Conservation (phyloP, 1,140 invertebrate genomes). For the Muscidifurax raptorellus region DNA sequence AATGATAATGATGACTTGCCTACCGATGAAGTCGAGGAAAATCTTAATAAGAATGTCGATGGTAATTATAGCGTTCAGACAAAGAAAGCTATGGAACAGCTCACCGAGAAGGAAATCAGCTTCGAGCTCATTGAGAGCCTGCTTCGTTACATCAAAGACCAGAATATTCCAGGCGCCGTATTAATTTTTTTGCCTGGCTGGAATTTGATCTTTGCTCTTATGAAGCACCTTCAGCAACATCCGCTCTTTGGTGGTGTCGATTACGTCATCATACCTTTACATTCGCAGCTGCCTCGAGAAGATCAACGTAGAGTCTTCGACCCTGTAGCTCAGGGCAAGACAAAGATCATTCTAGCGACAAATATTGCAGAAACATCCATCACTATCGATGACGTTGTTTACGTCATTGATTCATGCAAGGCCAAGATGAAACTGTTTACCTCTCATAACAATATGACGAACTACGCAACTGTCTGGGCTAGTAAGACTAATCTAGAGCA, state of each 20-base stretch:
- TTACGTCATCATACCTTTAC: slow-evolving; percentile 88
- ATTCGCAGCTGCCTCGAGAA: slow-evolving; percentile 92
- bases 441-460: slow-evolving; percentile 96
- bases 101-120: slow-evolving; percentile 93
- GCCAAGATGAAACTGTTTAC: slow-evolving; percentile 97
- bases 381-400: slow-evolving; percentile 97
- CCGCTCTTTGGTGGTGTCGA: slow-evolving; percentile 83
- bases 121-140: slow-evolving; percentile 94
- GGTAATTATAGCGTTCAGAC: slow-evolving; percentile 77
- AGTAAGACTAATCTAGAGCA: slow-evolving; percentile 94
- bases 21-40: slow-evolving; percentile 82
- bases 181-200: slow-evolving; percentile 95
- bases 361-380: slow-evolving; percentile 97
- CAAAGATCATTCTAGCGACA: slow-evolving; percentile 92
- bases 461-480: slow-evolving; percentile 95
- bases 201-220: slow-evolving; percentile 94
- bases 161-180: slow-evolving; percentile 88
- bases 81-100: slow-evolving; percentile 81
- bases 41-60: slow-evolving; percentile 82
- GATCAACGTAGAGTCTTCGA: slow-evolving; percentile 93
- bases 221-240: slow-evolving; percentile 89
- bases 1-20: slow-evolving; percentile 81
- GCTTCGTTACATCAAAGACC: slow-evolving; percentile 84
- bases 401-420: slow-evolving; percentile 96
- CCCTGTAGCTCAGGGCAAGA: slow-evolving; percentile 82